Conservation (phyloP, 2,888 invertebrate species). For the Listrodromus nycthemerus region DNA sequence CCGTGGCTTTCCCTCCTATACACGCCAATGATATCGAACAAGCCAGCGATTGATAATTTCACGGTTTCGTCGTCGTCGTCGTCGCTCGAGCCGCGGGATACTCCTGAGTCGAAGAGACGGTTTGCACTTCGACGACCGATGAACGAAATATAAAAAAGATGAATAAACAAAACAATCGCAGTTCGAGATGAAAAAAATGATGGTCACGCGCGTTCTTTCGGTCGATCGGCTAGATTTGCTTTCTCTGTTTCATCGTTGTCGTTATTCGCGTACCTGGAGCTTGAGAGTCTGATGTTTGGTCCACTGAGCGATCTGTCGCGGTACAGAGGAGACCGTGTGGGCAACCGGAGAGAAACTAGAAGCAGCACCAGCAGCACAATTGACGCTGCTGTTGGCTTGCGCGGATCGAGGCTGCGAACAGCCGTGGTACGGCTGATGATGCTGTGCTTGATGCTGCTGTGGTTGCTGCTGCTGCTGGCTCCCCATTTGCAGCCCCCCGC, state of each 20-base stretch:
- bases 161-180: too few relatives aligned
- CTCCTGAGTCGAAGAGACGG: not conserved
- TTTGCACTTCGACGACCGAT: not conserved
- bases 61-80: not conserved
- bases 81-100: not conserved
- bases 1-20: not conserved
- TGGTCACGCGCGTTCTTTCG: not conserved
- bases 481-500: slow-evolving; percentile 78
- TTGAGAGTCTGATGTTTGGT: slow-evolving; percentile 82
- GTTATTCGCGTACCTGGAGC: slow-evolving; percentile 77
- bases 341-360: slow-evolving; percentile 68
- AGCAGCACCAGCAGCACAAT: slow-evolving; percentile 57
- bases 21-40: not conserved
- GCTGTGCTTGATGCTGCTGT: slow-evolving; percentile 59
- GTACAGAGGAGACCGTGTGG: slow-evolving; percentile 70
- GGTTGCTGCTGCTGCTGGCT: slow-evolving; percentile 65
- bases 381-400: slow-evolving; percentile 70
- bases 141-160: too few relatives aligned
- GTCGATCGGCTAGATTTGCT: not conserved
- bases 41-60: slow-evolving; percentile 14
- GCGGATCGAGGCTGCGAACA: slow-evolving; percentile 78
- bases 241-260: not conserved
- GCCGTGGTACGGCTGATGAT: slow-evolving; percentile 63
- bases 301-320: slow-evolving; percentile 80
- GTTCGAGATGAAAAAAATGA: not conserved